Base-by-base conservation (phyloP, 2,113 vertebrate species). In the Oncorhynchus gorbuscha region DNA sequence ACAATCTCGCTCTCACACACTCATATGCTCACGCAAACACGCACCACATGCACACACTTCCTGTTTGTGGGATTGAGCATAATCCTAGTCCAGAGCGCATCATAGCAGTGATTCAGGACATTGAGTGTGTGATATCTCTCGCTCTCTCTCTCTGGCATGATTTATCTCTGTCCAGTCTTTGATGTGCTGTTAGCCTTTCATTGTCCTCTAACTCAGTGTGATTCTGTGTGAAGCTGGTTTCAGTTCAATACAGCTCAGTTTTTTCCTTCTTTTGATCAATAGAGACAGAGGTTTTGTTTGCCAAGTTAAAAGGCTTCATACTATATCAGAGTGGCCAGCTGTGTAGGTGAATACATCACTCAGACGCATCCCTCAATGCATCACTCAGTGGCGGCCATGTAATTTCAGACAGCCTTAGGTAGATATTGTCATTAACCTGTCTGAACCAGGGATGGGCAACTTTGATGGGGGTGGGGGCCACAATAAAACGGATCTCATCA, bases 81-180 rank as follows among this genome's bases (percentile, higher is more conserved):
- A 89, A 91, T 92, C 90, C 86, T 81, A 66, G 64, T 86, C 72
- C 39, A 69, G 77, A 84, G 83, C 58, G 18, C 72, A 79, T 78
- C 76, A 84, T 69, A 81, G 83, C 71, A 51, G 11, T 76, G 83
- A 79, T 75, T 85, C 48, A 13, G 85, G 82, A 88, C 81, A 80
- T 87, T 86, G 79, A 71, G 76, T 72, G 72, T 81, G 69, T 84
- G 80, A 83, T 84, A 9, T 45, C 39, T 11, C 8, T 9, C 9
- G 0, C 78, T 86, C 45, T n/a, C 32, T 58, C 8, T n/a, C 24
- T 51, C 4, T 71, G 22, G 48, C 55, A 58, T 32, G 28, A 48
- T 72, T 77, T 79, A 51, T 70, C 45, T 71, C 59, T 20, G 26
- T 26, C 72, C 80, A 79, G 65, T 51, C 75, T 86, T 88, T 86